phyloP scores from a whole-genome alignment of 2,888 invertebrate species.

The Sinodicranocentrus sp. region DNA sequence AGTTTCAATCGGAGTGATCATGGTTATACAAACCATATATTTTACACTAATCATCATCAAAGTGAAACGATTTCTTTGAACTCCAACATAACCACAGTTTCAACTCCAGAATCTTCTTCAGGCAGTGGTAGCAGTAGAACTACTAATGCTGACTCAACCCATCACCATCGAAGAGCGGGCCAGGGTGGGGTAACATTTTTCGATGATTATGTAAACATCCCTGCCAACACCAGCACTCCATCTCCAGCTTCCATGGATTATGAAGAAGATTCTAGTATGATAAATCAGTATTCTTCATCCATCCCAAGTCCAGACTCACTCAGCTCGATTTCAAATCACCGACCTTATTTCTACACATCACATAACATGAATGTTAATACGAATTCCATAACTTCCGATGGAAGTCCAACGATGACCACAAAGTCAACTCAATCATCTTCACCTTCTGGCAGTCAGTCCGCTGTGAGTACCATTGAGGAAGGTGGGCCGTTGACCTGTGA shows the following conservation, averaged over 20 bases:
- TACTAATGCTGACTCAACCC: constrained; percentile 29
- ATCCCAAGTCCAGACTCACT: constrained; percentile 73
- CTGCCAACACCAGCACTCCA: constrained; percentile 29
- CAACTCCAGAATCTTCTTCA: constrained; percentile 55
- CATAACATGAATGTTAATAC: constrained; percentile 8
- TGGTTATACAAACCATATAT: constrained; percentile 52
- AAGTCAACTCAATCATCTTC: constrained; percentile 14
- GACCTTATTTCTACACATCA: constrained; percentile 33
- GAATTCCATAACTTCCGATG: constrained; percentile 22
- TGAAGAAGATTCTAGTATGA: constrained; percentile 72
- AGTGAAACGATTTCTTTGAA: constrained; percentile 55
- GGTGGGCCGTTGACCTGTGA: constrained; percentile 69
- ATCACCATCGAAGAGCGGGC: constrained; percentile 29
- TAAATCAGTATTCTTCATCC: constrained; percentile 70
- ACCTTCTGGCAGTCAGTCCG: constrained; percentile 7
- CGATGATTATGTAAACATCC: constrained; percentile 55
- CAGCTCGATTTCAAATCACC: constrained; percentile 64
- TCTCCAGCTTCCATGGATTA: constrained; percentile 63
- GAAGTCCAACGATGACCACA: constrained; percentile 30
- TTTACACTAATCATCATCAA: constrained; percentile 40
- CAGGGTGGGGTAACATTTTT: constrained; percentile 54
- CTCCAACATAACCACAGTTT: constrained; percentile 45
- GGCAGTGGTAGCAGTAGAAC: constrained; percentile 41
- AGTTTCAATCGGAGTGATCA: constrained; percentile 70
- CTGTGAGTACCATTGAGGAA: constrained; percentile 37